A percentile compares a stretch with the other conserved stretches of the same genome.
These are phyloP conservation scores for Chromis chromis DNA, from an alignment of 2,797 vertebrate species.

Conservation along the genomic window DNA sequence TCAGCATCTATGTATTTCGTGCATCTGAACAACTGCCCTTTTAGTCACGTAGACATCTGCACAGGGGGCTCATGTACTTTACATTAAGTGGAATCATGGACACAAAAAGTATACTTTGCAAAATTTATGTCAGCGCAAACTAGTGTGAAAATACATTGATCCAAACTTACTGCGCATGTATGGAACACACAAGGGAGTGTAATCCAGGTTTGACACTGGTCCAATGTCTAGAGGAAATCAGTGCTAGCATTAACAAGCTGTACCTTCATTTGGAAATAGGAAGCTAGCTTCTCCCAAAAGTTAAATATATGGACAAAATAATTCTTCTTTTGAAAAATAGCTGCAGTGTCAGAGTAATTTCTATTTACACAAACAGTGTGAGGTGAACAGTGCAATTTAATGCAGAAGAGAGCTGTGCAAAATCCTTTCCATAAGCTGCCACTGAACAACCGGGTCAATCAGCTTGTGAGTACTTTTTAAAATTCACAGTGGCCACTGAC, in stretches of 20 bases:
- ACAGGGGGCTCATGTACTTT: too few species aligned
- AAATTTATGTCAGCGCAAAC: too few species aligned
- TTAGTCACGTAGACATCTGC: too few species aligned
- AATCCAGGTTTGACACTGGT: too few species aligned
- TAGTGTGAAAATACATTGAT: too few species aligned
- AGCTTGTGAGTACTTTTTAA: constrained; percentile 39
- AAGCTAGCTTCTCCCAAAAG: neutral
- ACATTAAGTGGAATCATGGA: too few species aligned
- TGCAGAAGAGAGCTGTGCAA: neutral
- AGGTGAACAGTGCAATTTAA: neutral
- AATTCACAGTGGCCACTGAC: constrained; percentile 51
- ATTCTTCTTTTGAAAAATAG: neutral
- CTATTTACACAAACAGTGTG: neutral
- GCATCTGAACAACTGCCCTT: too few species aligned
- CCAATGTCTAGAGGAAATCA: neutral
- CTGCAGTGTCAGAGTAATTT: neutral
- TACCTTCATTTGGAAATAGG: neutral
- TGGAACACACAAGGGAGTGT: too few species aligned
- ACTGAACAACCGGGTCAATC: constrained; percentile 23
- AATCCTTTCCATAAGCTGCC: neutral
- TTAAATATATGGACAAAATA: neutral
- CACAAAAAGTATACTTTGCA: too few species aligned
- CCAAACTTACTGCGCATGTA: too few species aligned
- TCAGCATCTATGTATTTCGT: too few species aligned
- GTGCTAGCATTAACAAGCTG: neutral